Conservation (phyloP, 2,113 vertebrate genomes). For the human region DNA sequence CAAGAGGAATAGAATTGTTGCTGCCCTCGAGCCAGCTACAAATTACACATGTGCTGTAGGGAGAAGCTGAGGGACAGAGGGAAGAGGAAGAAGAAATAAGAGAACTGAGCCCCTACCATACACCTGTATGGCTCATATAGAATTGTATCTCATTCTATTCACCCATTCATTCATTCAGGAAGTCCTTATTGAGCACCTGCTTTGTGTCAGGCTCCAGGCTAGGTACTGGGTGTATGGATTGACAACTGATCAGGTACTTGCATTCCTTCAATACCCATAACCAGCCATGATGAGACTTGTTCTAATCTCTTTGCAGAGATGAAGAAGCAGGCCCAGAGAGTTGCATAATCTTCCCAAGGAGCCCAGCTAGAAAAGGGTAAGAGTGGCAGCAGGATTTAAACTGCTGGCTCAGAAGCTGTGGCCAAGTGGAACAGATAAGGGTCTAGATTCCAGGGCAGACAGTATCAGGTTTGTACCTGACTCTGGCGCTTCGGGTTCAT, state of each 20-base stretch:
- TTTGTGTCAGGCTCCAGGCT: neutral
- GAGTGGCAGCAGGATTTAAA: neutral
- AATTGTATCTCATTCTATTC: neutral
- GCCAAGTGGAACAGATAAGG: neutral
- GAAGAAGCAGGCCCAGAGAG: neutral
- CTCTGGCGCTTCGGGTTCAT: neutral
- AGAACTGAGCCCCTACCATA: rapidly evolving
- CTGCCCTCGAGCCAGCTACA: neutral
- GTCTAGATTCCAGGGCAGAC: neutral
- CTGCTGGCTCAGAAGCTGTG: neutral
- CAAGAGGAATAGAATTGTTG: neutral
- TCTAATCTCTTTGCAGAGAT: neutral
- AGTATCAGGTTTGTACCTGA: neutral
- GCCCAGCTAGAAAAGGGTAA: neutral
- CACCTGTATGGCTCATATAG: rapidly evolving
- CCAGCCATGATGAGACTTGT: neutral
- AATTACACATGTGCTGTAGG: neutral
- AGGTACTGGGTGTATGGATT: no score
- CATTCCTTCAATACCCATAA: no score
- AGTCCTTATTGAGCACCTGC: neutral
- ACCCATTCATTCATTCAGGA: neutral
- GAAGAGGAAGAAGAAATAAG: neutral
- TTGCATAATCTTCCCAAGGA: no score
- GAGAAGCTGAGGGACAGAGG: neutral
- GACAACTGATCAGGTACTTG: neutral